These are phyloP conservation scores for Platypus cylindrus DNA, from an alignment of 2,888 invertebrate genomes.

Conservation along the genomic window DNA sequence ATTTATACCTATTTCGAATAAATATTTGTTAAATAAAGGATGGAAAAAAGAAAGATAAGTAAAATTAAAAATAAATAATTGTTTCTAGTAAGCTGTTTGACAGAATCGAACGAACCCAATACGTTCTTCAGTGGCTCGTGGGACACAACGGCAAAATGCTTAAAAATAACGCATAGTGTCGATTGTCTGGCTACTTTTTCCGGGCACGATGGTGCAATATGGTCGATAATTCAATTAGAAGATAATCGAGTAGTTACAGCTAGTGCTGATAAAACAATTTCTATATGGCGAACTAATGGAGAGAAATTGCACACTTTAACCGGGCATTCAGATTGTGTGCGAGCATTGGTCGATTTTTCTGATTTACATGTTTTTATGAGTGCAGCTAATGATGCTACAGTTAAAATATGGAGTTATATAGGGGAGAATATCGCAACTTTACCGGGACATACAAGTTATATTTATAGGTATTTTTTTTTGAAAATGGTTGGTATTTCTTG, in stretches of 20 bases:
- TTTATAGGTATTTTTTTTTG: conserved; percentile 59
- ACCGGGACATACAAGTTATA: conserved; percentile 78
- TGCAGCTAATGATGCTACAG: conserved; percentile 82
- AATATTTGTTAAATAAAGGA: too few relatives aligned
- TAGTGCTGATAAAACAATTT: conserved; percentile 85
- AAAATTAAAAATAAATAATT: conserved; percentile 2
- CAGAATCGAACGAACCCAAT: conserved; percentile 37
- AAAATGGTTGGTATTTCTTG: not conserved
- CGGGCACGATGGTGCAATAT: conserved; percentile 76
- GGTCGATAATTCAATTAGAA: conserved; percentile 54
- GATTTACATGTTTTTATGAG: conserved; percentile 69
- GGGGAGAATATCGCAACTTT: conserved; percentile 66
- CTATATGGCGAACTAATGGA: conserved; percentile 66
- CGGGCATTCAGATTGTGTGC: conserved; percentile 88
- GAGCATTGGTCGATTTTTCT: conserved; percentile 57
- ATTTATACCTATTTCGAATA: conserved; percentile 1
- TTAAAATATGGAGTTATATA: conserved; percentile 70
- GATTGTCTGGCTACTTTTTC: conserved; percentile 43
- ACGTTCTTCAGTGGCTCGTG: conserved; percentile 78
- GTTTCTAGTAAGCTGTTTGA: conserved; percentile 38
- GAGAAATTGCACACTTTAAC: conserved; percentile 49
- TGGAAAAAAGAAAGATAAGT: too few relatives aligned
- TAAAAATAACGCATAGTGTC: conserved; percentile 49
- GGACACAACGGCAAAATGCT: conserved; percentile 80
- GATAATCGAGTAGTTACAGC: conserved; percentile 62